Evolutionary conservation across 2,888 invertebrate species (phyloP).

Genomic region (Xanthorhoe designata): DNA sequence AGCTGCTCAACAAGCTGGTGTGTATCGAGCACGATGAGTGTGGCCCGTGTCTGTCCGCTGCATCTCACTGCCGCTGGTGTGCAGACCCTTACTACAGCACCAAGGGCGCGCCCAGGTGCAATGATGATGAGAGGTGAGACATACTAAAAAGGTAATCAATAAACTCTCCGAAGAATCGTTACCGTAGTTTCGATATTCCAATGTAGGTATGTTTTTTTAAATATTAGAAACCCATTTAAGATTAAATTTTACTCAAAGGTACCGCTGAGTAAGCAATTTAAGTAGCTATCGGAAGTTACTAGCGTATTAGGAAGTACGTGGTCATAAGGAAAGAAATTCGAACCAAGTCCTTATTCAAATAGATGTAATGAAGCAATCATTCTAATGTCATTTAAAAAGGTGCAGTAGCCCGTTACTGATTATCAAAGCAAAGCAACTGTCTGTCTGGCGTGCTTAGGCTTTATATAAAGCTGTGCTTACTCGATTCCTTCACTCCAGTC

Average conservation of each 20-base stretch:
- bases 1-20: slow-evolving; percentile 70
- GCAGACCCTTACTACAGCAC: slow-evolving; percentile 73
- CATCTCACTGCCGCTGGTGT: slow-evolving; percentile 80
- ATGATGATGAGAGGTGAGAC: slow-evolving; percentile 72
- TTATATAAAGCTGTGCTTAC: too few species aligned
- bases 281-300: background rate
- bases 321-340: slow-evolving; percentile 28
- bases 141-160: background rate
- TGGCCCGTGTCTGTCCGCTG: slow-evolving; percentile 73
- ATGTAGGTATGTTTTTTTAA: too few species aligned
- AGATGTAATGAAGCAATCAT: slow-evolving; percentile 23
- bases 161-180: too few species aligned
- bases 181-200: too few species aligned
- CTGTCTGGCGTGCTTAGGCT: background rate
- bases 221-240: too few species aligned
- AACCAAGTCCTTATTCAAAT: slow-evolving; percentile 32
- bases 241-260: too few species aligned
- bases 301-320: slow-evolving; percentile 28
- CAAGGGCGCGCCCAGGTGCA: slow-evolving; percentile 67
- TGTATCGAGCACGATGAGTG: slow-evolving; percentile 78
- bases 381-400: slow-evolving; percentile 17
- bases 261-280: too few species aligned
- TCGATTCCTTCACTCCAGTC: background rate
- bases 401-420: slow-evolving; percentile 18
- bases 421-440: slow-evolving; percentile 1